A percentile compares a stretch with the other conserved stretches of the same genome.
These are phyloP conservation scores for Drosophila kanapiae DNA, from an alignment of 1,140 invertebrate species.

Conservation along the genomic window DNA sequence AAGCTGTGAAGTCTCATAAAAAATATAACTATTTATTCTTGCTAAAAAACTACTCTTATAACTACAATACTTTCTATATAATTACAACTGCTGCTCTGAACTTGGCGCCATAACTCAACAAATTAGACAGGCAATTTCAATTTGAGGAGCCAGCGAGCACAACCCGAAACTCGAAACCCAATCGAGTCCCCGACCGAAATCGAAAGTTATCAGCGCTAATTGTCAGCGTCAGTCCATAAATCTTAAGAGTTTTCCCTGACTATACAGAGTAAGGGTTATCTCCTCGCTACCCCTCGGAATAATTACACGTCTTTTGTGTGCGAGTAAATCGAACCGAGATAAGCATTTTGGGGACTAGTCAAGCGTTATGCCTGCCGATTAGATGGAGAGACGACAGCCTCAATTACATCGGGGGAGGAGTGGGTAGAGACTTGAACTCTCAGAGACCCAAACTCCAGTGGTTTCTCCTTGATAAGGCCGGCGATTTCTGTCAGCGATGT, in stretches of 20 bases:
- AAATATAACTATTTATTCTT: background rate
- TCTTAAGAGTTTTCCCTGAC: conserved; percentile 48
- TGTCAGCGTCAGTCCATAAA: conserved; percentile 70
- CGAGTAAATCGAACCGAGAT: conserved; percentile 46
- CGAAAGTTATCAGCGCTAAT: conserved; percentile 74
- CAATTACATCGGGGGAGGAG: conserved; percentile 50
- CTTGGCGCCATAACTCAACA: conserved; percentile 68
- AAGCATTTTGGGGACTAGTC: conserved; percentile 69
- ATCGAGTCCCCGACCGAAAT: conserved; percentile 27
- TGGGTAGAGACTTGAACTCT: background rate
- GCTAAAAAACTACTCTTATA: background rate
- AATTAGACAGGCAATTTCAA: conserved; percentile 79
- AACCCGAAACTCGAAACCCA: conserved; percentile 8
- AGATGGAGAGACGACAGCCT: conserved; percentile 66
- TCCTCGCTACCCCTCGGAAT: conserved; percentile 40
- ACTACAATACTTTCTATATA: conserved; percentile 51
- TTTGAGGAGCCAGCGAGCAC: conserved; percentile 29
- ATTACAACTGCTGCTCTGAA: conserved; percentile 57
- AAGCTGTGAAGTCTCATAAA: background rate
- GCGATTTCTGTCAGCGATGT: conserved; percentile 53
- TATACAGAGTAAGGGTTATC: conserved; percentile 57
- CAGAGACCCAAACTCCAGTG: background rate
- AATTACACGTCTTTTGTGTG: conserved; percentile 60
- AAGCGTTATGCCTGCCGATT: conserved; percentile 80
- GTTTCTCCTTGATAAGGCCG: conserved; percentile 42